Evolutionary conservation across 2,113 vertebrate species (phyloP), one percentile per base, ranked within the genome.

Genomic region (Perca flavescens): DNA sequence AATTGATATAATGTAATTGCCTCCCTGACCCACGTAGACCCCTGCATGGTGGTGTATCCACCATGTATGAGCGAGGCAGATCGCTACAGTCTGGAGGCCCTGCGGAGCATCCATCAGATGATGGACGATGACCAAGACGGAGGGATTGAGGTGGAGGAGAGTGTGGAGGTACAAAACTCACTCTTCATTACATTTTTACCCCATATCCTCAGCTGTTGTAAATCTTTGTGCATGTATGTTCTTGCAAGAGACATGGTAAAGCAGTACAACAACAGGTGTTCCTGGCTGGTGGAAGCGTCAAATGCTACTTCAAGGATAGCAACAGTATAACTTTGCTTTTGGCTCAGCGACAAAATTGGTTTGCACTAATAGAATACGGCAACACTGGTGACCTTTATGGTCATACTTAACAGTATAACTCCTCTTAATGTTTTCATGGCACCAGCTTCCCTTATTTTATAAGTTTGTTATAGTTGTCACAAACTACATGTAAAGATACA

Each of bases 61-160:
- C 97, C 97, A 0, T 99, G 97, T 89, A 94, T 97, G 83, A 97
- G 96, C 0, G 98, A 99, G 85, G 97, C 97, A 12, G 98, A 99
- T 57, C 95, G 95, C 56, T 97, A 95, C 92, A 99, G 97, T 83
- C 92, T 99, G 25, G 98, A 99, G 90, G 97, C 97, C 62, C 96
- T 99, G 85, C 94, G 96, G 6, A 97, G 95, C 92, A 98, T 99
- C 89, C 98, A 99, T 79, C 97, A 97, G 66, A 97, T 98, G 90
- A 98, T 99, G 97, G 98, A 99, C 46, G 97, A 99, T 68, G 98
- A 99, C 94, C 96, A 98, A 89, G 98, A 99, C 67, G 98, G 98
- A 36, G 97, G 97, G 15, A 98, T 99, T 10, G 98, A 99, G 93
- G 97, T 99, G 89, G 97, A 99, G 86, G 98, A 99, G 94, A 99